phyloP scores from a whole-genome alignment of 2,113 vertebrate species.

The Sebastes fasciatus region DNA sequence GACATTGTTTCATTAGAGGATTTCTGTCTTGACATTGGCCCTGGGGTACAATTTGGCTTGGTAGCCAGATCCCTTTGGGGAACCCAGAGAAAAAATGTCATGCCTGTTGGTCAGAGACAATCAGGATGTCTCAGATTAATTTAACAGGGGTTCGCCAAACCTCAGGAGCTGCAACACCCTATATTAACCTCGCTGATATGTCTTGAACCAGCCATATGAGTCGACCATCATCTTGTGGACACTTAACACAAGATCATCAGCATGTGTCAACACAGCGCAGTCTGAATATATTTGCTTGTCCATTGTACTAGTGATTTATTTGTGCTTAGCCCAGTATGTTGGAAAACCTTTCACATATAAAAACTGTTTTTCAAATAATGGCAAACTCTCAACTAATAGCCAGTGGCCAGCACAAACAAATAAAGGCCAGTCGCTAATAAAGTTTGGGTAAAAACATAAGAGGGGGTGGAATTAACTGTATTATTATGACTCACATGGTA shows the following conservation, averaged over 20 bases:
- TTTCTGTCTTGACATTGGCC: neutral
- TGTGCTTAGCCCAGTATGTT: neutral
- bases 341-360: neutral
- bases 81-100: neutral
- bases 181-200: neutral
- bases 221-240: neutral
- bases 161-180: neutral
- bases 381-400: neutral
- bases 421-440: too few species aligned
- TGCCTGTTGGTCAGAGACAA: neutral
- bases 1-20: neutral
- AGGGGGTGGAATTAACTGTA: too few species aligned
- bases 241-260: neutral
- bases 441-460: too few species aligned
- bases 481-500: neutral
- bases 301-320: neutral
- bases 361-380: neutral
- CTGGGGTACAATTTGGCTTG: neutral
- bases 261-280: neutral
- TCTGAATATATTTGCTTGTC: neutral
- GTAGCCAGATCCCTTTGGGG: neutral
- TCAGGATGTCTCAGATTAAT: neutral
- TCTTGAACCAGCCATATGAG: neutral
- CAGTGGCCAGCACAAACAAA: too few species aligned
- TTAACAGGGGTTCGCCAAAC: neutral